Evolutionary conservation across 2,113 vertebrate genomes (phyloP).

Genomic region (Xiphophorus couchianus): DNA sequence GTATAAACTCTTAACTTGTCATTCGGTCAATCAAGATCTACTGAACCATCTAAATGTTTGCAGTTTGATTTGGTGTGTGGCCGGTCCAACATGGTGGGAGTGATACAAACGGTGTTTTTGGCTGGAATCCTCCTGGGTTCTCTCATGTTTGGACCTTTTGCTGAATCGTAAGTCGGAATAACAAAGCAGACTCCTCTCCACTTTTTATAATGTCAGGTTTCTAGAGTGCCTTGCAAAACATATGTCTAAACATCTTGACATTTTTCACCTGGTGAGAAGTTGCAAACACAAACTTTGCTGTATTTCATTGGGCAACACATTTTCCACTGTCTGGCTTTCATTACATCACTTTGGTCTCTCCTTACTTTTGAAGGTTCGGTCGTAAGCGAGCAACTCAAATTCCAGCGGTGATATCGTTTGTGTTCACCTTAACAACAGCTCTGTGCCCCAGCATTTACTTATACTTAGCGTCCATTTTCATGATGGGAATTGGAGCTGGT

Average conservation of each 20-base stretch:
- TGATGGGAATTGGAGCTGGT: constrained; percentile 37
- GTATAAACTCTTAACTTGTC: not conserved
- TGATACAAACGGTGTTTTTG: constrained; percentile 63
- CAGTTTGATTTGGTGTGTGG: constrained; percentile 76
- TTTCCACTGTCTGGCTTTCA: no score
- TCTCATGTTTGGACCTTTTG: constrained; percentile 73
- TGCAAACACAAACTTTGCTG: no score
- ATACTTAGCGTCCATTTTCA: constrained; percentile 27
- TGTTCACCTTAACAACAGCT: constrained; percentile 25
- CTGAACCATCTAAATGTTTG: no score
- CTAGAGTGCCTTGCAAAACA: no score
- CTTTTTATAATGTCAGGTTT: no score
- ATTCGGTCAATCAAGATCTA: no score
- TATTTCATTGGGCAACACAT: no score
- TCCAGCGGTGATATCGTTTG: constrained; percentile 20
- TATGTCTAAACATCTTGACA: no score
- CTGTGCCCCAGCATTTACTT: constrained; percentile 40
- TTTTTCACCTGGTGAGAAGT: no score
- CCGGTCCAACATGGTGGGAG: constrained; percentile 38
- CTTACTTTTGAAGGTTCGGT: constrained; percentile 46
- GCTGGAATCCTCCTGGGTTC: constrained; percentile 63
- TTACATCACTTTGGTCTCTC: not conserved
- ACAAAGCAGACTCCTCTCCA: no score
- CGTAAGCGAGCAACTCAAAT: constrained; percentile 51
- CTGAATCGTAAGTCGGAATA: constrained; percentile 66